Conservation (phyloP, 2,113 vertebrate genomes). For the Actenoides lindsayi region DNA sequence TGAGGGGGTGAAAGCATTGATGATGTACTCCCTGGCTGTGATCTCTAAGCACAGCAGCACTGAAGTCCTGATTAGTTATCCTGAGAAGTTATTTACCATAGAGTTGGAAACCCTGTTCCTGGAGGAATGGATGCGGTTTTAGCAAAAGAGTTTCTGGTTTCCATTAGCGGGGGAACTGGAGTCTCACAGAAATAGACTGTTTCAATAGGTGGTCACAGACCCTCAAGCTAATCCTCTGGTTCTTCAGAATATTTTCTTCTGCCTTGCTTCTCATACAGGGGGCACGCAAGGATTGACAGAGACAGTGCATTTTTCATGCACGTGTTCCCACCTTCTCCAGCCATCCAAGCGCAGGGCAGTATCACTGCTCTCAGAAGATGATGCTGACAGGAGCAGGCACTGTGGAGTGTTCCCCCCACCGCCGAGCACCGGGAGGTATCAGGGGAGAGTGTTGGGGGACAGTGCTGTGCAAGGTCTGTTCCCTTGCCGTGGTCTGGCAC, state of each 20-base stretch:
- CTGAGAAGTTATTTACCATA: neutral
- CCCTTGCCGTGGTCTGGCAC: neutral
- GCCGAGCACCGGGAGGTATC: neutral
- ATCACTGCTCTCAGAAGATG: accelerated
- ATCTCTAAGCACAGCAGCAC: neutral
- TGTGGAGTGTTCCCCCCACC: neutral
- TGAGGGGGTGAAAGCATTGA: neutral
- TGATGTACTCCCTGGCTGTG: neutral
- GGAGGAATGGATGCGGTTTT: neutral
- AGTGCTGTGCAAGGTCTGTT: neutral
- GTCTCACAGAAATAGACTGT: neutral
- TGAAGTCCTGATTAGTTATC: neutral
- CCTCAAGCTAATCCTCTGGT: neutral
- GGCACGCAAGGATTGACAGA: neutral
- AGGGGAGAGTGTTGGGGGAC: no score
- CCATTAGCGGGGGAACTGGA: neutral
- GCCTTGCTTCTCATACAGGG: neutral
- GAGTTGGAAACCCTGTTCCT: neutral
- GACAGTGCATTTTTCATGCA: accelerated
- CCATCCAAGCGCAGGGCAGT: neutral
- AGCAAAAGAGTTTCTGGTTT: neutral
- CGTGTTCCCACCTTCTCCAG: neutral
- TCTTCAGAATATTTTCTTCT: neutral
- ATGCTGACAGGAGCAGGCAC: neutral
- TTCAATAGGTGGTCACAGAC: neutral